Evolutionary conservation across 1,140 invertebrate species (phyloP).

Genomic region (Camponotus pennsylvanicus): DNA sequence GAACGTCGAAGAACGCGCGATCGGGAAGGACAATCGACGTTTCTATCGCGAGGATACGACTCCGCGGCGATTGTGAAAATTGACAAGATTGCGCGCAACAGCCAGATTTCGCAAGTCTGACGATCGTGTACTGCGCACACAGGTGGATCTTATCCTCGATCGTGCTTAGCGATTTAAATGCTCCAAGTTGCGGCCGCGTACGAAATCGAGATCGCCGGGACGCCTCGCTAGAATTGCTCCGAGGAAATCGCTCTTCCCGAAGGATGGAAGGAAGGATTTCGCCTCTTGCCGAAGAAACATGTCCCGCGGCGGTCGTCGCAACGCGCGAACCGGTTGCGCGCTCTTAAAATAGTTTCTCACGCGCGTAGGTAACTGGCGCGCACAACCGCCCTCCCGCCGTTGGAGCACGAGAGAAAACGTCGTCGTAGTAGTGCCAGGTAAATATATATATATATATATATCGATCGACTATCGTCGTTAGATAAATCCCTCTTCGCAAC

Average conservation of each 20-base stretch:
- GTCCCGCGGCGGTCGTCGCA: constrained; percentile 78
- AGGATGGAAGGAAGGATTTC: constrained; percentile 63
- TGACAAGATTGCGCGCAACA: too few relatives aligned
- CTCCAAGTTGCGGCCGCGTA: not conserved
- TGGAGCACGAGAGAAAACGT: constrained; percentile 59
- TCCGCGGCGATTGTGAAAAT: not conserved
- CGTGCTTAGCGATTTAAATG: too few relatives aligned
- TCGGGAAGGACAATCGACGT: not conserved
- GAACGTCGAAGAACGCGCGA: not conserved
- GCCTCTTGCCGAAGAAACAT: constrained; percentile 73
- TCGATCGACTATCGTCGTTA: constrained; percentile 57
- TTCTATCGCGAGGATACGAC: not conserved
- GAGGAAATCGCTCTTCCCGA: not conserved
- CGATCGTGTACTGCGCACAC: too few relatives aligned
- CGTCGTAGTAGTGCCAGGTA: constrained; percentile 65
- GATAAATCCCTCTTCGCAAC: constrained; percentile 25
- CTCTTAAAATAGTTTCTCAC: constrained; percentile 85
- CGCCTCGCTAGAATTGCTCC: not conserved
- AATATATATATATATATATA: constrained; percentile 67
- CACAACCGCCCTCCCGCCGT: constrained; percentile 37
- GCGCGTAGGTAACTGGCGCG: constrained; percentile 79
- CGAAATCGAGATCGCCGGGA: not conserved
- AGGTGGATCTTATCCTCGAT: too few relatives aligned
- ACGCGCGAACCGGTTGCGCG: constrained; percentile 83
- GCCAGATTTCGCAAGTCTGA: too few relatives aligned